Conservation (phyloP, 2,113 vertebrate species). For the Erpornis zantholeuca region DNA sequence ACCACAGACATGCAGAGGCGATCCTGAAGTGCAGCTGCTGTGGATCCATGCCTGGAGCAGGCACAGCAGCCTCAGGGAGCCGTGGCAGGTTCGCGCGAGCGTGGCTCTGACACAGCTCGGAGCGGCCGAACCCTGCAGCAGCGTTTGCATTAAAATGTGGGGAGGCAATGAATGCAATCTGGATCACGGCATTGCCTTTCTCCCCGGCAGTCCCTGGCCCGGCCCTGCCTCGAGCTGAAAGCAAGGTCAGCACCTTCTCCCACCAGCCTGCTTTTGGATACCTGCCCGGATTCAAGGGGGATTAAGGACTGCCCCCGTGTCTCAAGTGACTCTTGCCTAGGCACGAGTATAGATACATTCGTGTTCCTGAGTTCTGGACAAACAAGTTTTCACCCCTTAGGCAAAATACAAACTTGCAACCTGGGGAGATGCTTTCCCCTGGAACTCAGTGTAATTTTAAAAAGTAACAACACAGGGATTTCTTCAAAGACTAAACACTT, state of each 20-base stretch:
- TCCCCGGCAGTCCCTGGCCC: fast-evolving
- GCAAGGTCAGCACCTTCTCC: not conserved
- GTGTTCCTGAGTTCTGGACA: not conserved
- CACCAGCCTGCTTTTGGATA: not conserved
- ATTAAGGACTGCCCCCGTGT: fast-evolving
- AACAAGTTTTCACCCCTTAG: not conserved
- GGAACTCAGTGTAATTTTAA: not conserved
- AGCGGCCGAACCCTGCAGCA: not conserved
- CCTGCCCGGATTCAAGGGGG: not conserved
- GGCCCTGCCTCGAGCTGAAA: not conserved
- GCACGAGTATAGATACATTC: not conserved
- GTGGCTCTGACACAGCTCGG: fast-evolving
- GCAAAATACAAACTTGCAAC: not conserved
- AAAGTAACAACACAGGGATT: not conserved
- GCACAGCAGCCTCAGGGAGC: not conserved
- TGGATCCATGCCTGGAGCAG: fast-evolving
- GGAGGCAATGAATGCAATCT: not conserved
- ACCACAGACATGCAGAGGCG: fast-evolving
- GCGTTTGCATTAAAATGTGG: fast-evolving
- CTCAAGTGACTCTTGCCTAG: not conserved
- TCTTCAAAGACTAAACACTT: conserved; percentile 14
- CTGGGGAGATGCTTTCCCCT: not conserved
- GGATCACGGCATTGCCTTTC: not conserved
- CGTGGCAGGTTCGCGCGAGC: fast-evolving
- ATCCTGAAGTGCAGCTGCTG: not conserved